Conservation (phyloP, 2,888 invertebrate genomes). For the Lampropteryx suffumata region DNA sequence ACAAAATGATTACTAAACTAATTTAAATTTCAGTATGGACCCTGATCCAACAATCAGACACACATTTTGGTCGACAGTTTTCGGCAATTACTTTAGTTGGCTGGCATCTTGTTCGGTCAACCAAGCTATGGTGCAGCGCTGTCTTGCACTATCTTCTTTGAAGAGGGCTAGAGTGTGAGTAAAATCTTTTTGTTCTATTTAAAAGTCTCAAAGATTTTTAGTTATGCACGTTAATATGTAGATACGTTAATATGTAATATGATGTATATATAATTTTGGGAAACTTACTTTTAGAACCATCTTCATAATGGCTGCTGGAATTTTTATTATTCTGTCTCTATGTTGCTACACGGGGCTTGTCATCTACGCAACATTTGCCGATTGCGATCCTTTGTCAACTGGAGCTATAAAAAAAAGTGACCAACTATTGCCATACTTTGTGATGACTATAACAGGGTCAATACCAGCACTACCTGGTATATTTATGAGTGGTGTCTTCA, state of each 20-base stretch:
- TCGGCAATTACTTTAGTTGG: conserved; percentile 92
- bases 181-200: background rate
- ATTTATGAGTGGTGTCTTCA: conserved; percentile 93
- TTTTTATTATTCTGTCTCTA: conserved; percentile 87
- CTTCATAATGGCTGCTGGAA: conserved; percentile 89
- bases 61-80: conserved; percentile 90
- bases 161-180: conserved; percentile 87
- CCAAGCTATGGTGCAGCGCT: conserved; percentile 94
- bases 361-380: conserved; percentile 92
- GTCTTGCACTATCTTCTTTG: conserved; percentile 89
- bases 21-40: conserved; percentile 84
- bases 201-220: no score
- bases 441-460: conserved; percentile 89
- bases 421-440: conserved; percentile 90
- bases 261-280: no score
- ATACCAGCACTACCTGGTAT: conserved; percentile 92
- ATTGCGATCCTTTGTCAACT: conserved; percentile 92
- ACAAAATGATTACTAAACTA: no score
- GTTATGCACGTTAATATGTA: no score
- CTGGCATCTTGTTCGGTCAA: conserved; percentile 91
- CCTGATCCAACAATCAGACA: conserved; percentile 89
- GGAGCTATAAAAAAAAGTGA: conserved; percentile 87
- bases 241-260: no score
- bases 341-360: conserved; percentile 93
- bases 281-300: conserved; percentile 84